Conservation (phyloP, 2,797 vertebrate species). For the Falco peregrinus region DNA sequence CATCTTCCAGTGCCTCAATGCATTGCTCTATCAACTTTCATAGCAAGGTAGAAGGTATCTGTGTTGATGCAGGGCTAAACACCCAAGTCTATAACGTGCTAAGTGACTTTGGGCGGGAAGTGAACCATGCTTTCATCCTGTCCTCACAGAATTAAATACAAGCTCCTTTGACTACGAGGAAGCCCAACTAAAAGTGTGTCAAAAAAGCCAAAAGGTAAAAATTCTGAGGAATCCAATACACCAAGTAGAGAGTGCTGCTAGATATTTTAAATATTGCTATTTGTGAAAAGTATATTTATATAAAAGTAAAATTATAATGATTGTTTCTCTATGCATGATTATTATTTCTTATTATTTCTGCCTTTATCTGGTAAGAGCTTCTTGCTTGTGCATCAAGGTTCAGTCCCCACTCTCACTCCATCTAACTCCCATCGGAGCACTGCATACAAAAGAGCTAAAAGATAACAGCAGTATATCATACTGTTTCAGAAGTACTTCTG, state of each 20-base stretch:
- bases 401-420: neutral
- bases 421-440: neutral
- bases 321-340: neutral
- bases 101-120: neutral
- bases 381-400: neutral
- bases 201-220: neutral
- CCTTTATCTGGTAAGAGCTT: neutral
- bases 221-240: neutral
- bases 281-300: neutral
- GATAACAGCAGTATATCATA: conserved; percentile 18
- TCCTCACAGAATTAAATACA: neutral
- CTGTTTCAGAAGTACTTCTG: neutral
- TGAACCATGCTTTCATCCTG: neutral
- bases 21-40: neutral
- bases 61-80: neutral
- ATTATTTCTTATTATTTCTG: neutral
- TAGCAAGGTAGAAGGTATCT: neutral
- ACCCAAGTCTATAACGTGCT: neutral
- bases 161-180: neutral
- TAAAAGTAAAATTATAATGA: neutral
- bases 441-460: neutral
- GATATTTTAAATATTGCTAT: neutral
- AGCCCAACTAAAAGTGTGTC: neutral
- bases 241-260: neutral
- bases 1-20: neutral